Evolutionary conservation across 2,888 invertebrate genomes (phyloP).

Genomic region (Luffia ferchaultella): DNA sequence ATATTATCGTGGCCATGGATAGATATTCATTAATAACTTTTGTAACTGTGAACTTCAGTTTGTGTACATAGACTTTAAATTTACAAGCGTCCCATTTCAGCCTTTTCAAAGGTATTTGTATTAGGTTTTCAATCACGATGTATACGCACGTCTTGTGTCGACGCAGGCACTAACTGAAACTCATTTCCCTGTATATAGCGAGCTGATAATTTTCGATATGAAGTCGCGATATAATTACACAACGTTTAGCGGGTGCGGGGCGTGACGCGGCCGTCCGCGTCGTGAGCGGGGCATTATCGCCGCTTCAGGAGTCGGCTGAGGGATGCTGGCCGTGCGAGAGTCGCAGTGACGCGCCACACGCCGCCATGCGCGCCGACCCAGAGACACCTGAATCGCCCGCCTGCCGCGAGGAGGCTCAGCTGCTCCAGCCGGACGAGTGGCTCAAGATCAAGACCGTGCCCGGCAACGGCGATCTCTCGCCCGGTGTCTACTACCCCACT

Average conservation of each 20-base stretch:
- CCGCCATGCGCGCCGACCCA: conserved; percentile 48
- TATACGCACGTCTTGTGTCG: conserved; percentile 23
- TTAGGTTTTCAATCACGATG: too few relatives aligned
- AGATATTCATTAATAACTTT: too few relatives aligned
- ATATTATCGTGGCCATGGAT: too few relatives aligned
- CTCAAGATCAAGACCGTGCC: conserved; percentile 51
- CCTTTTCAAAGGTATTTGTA: too few relatives aligned
- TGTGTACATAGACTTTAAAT: too few relatives aligned
- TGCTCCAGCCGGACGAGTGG: conserved; percentile 59
- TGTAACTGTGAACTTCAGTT: too few relatives aligned
- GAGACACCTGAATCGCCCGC: conserved; percentile 54
- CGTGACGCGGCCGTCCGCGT: conserved; percentile 53
- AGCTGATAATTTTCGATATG: conserved; percentile 60
- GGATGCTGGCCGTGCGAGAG: conserved; percentile 39
- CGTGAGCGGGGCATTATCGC: conserved; percentile 61
- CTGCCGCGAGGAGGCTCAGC: conserved; percentile 54
- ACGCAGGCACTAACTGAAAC: conserved; percentile 45
- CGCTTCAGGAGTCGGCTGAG: conserved; percentile 50
- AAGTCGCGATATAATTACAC: conserved; percentile 59
- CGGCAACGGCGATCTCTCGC: conserved; percentile 54
- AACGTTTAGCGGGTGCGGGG: conserved; percentile 50
- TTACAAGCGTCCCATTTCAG: too few relatives aligned
- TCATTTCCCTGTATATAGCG: conserved; percentile 48
- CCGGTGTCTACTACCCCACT: conserved; percentile 58
- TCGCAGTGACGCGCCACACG: conserved; percentile 33